Conservation (phyloP, 1,140 invertebrate genomes). For the Brachionus manjavacas region DNA sequence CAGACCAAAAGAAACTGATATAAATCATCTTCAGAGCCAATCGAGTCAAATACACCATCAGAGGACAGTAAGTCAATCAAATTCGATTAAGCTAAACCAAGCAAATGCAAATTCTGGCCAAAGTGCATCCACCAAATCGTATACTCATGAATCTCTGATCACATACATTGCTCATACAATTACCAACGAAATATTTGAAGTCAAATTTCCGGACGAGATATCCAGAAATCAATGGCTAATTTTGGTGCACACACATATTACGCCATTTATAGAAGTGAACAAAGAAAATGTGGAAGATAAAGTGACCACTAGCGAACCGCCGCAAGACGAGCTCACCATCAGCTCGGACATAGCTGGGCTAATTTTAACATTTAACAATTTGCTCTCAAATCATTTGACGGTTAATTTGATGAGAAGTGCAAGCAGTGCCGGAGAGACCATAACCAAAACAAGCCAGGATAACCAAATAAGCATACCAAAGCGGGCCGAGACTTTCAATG, state of each 20-base stretch:
- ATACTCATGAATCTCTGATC: neutral
- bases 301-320: neutral
- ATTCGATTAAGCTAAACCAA: neutral
- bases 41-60: neutral
- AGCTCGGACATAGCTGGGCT: slow-evolving; percentile 21
- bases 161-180: slow-evolving; percentile 32
- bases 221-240: slow-evolving; percentile 26
- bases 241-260: slow-evolving; percentile 21
- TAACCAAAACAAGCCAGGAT: slow-evolving; percentile 1
- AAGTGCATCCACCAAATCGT: neutral
- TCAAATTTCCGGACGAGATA: slow-evolving; percentile 25
- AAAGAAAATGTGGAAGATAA: neutral
- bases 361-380: neutral
- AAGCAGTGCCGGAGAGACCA: slow-evolving; percentile 39
- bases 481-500: slow-evolving; percentile 39
- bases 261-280: slow-evolving; percentile 38
- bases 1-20: neutral
- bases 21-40: slow-evolving; percentile 20
- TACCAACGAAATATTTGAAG: slow-evolving; percentile 40
- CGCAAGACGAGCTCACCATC: neutral
- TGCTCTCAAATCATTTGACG: slow-evolving; percentile 3
- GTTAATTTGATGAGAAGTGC: slow-evolving; percentile 43
- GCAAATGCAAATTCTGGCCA: neutral
- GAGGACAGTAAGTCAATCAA: neutral
- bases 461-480: slow-evolving; percentile 36